Percentiles rank a stretch among this genome's conserved stretches.
These are phyloP conservation scores for Myiotriccus ornatus DNA, from an alignment of 2,797 vertebrate species.

Conservation along the genomic window DNA sequence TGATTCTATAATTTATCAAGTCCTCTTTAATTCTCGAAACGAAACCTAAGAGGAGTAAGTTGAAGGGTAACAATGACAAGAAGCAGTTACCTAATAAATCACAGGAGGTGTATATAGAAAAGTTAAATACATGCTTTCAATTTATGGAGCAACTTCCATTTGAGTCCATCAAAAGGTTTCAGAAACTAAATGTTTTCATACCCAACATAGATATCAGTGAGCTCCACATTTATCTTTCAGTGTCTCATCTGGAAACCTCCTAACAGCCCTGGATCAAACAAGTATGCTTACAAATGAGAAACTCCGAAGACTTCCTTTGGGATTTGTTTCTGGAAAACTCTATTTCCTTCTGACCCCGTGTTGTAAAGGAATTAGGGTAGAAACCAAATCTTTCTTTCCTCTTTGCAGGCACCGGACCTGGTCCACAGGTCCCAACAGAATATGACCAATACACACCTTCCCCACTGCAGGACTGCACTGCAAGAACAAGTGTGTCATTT, in stretches of 20 bases:
- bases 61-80: not conserved
- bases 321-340: not conserved
- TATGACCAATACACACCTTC: not conserved
- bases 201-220: not conserved
- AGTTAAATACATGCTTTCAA: not conserved
- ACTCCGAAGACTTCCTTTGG: not conserved
- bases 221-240: not conserved
- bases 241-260: not conserved
- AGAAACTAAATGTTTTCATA: not conserved
- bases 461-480: not conserved
- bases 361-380: not conserved
- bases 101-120: not conserved
- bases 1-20: not conserved
- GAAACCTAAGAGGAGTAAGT: not conserved
- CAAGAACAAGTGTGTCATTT: not conserved
- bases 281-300: not conserved
- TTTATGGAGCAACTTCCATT: not conserved
- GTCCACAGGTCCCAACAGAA: not conserved
- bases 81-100: not conserved
- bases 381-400: not conserved
- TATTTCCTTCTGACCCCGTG: not conserved
- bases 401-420: not conserved
- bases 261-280: not conserved
- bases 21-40: not conserved
- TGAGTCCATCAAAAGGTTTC: not conserved